phyloP scores from a whole-genome alignment of 2,113 vertebrate species.

The Ovis aries region DNA sequence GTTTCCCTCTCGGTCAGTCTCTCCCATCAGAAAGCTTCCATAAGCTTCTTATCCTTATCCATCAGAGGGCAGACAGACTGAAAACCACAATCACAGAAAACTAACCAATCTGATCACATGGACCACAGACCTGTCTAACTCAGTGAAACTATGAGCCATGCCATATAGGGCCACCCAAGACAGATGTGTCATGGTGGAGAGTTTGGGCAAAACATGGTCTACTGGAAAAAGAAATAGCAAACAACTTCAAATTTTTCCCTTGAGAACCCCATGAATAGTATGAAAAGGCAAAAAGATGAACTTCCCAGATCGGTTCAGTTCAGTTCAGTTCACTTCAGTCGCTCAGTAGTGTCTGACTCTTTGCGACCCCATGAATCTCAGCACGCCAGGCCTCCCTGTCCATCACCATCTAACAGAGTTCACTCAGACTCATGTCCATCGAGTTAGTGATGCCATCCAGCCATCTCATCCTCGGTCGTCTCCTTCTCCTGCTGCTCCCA shows the following conservation, averaged over 20 bases:
- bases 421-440: no score
- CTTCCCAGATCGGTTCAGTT: not conserved
- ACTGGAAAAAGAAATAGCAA: not conserved
- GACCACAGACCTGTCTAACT: not conserved
- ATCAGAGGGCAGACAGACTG: not conserved
- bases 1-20: not conserved
- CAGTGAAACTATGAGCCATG: not conserved
- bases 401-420: no score
- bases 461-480: no score
- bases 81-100: not conserved
- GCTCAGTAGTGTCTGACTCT: no score
- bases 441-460: no score
- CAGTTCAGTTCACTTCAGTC: no score
- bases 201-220: not conserved
- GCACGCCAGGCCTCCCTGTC: no score
- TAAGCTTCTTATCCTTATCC: not conserved
- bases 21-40: not conserved
- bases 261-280: not conserved
- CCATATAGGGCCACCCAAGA: not conserved
- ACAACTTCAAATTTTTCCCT: not conserved
- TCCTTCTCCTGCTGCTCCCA: no score
- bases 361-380: no score
- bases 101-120: not conserved
- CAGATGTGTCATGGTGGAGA: accelerated
- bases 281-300: not conserved